Evolutionary conservation across 2,888 invertebrate species (phyloP).

Genomic region (Oligia fasciuncula): DNA sequence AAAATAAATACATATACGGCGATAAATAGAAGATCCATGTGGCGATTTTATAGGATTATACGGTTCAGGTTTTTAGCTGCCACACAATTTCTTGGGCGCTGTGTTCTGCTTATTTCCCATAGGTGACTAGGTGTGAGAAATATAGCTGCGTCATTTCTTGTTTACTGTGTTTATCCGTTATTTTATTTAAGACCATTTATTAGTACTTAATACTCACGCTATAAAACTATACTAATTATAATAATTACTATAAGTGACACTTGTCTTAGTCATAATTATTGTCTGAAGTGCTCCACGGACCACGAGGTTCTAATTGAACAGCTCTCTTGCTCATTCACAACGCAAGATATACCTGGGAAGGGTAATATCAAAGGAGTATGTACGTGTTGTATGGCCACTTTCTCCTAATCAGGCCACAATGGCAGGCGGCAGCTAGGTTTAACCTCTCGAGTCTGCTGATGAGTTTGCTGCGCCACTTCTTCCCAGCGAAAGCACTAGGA

Average conservation of each 20-base stretch:
- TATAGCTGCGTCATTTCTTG: constrained; percentile 21
- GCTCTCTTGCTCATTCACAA: background rate
- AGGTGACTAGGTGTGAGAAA: constrained; percentile 11
- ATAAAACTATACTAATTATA: constrained; percentile 12
- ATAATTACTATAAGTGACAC: constrained; percentile 16
- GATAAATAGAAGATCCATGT: background rate
- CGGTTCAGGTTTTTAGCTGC: background rate
- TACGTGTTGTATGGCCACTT: constrained; percentile 1
- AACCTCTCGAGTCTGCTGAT: background rate
- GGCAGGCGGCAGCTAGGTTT: background rate
- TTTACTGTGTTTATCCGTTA: constrained; percentile 13
- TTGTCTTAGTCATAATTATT: constrained; percentile 13
- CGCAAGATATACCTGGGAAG: constrained; percentile 1
- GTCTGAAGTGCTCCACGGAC: background rate
- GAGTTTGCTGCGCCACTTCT: too few relatives aligned
- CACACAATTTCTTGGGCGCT: background rate
- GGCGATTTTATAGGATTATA: background rate
- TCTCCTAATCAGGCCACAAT: background rate
- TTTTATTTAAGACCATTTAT: constrained; percentile 4
- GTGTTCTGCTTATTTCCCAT: constrained; percentile 17
- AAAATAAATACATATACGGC: too few relatives aligned
- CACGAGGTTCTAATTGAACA: background rate
- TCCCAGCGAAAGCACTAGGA: too few relatives aligned
- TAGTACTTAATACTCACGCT: background rate
- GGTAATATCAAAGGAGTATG: background rate